Evolutionary conservation across 2,113 vertebrate species (phyloP).

Genomic region (Peromyscus maniculatus): DNA sequence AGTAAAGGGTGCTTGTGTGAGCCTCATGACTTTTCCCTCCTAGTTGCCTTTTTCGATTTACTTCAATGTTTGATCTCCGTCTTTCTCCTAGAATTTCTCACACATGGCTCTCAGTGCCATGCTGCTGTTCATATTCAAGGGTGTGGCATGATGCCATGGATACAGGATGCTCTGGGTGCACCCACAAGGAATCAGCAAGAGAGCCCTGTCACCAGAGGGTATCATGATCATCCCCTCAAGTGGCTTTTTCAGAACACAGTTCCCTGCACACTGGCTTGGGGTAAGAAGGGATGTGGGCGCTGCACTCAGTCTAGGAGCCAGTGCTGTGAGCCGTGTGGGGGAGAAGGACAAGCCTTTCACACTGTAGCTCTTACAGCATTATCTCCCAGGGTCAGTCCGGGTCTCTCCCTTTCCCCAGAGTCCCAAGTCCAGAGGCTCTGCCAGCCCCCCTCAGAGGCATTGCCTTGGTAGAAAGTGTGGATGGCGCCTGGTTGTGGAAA

Average conservation of each 20-base stretch:
- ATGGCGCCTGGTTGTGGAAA: background rate
- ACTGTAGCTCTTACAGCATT: background rate
- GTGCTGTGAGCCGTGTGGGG: background rate
- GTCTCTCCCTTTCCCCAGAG: background rate
- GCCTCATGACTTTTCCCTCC: background rate
- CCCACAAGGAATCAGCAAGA: too few species aligned
- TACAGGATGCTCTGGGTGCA: background rate
- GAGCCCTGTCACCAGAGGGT: background rate
- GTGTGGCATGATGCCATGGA: background rate
- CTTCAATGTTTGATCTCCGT: background rate
- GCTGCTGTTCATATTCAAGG: background rate
- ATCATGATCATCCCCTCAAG: background rate
- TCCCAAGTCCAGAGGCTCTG: background rate
- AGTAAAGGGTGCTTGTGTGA: background rate
- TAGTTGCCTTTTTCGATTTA: background rate
- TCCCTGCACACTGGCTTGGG: background rate
- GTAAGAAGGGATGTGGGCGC: background rate
- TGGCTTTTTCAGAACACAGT: background rate
- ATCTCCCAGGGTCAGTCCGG: background rate
- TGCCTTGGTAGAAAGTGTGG: background rate
- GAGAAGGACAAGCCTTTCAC: background rate
- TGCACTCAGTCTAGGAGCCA: too few species aligned
- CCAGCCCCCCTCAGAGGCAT: accelerated
- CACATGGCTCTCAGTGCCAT: background rate
- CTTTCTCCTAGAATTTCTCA: background rate